Percentiles rank a stretch among this genome's conserved stretches.
Evolutionary conservation across 2,797 vertebrate species (phyloP).

Genomic region (Syngnathus rostellatus): DNA sequence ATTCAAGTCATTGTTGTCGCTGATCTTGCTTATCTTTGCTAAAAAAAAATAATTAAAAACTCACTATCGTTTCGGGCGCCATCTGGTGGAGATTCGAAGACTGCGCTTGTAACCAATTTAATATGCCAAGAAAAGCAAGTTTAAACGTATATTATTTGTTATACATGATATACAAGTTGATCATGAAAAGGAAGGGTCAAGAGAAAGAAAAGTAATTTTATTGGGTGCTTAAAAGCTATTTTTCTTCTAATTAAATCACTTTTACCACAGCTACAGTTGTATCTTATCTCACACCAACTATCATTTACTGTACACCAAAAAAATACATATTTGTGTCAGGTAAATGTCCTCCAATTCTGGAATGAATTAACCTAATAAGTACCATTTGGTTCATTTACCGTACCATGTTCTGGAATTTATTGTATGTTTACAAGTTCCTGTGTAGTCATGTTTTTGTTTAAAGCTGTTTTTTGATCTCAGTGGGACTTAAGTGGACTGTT

Average conservation of each 20-base stretch:
- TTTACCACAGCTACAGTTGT: too few species aligned
- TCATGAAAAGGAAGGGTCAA: too few species aligned
- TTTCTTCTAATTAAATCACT: too few species aligned
- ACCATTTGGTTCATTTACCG: not conserved
- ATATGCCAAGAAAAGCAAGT: too few species aligned
- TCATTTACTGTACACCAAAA: too few species aligned
- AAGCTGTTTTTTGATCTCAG: constrained; percentile 2
- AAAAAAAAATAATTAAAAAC: not conserved
- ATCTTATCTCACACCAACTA: too few species aligned
- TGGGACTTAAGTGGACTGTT: not conserved
- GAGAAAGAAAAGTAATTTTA: too few species aligned
- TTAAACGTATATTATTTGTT: too few species aligned
- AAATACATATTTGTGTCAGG: too few species aligned
- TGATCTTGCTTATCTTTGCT: not conserved
- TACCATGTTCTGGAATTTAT: not conserved
- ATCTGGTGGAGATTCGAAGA: not conserved
- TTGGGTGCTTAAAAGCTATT: too few species aligned
- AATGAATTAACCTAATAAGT: not conserved
- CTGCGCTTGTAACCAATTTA: not conserved
- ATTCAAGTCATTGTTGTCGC: not conserved
- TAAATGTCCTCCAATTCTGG: not conserved
- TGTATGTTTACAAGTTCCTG: not conserved
- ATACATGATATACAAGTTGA: too few species aligned
- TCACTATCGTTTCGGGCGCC: not conserved
- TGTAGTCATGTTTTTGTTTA: not conserved